Percentiles rank a stretch among this genome's conserved stretches.
Conservation (phyloP, 2,113 vertebrate species). For the Anser brachyrhynchus region DNA sequence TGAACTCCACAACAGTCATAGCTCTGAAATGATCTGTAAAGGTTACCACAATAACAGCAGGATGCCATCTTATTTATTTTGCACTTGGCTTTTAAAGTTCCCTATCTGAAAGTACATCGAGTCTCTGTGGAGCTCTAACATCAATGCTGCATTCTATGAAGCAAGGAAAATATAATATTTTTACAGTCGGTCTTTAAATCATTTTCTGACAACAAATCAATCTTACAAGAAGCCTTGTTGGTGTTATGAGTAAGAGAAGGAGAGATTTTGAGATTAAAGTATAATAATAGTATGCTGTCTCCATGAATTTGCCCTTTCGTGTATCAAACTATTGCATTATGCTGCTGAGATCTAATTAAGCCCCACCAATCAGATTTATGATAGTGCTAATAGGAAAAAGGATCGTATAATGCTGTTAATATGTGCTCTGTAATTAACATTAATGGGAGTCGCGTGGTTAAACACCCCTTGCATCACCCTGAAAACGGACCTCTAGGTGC, state of each 20-base stretch:
- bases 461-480: conserved; percentile 1
- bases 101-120: conserved; percentile 38
- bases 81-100: conserved; percentile 14
- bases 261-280: conserved; percentile 30
- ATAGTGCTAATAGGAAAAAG: conserved; percentile 29
- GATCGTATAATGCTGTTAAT: conserved; percentile 32
- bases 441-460: conserved; percentile 14
- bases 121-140: conserved; percentile 45
- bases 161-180: conserved; percentile 42
- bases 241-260: neutral
- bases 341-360: conserved; percentile 28
- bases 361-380: conserved; percentile 50
- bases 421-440: conserved; percentile 45
- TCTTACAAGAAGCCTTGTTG: conserved; percentile 37
- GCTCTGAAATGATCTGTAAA: conserved; percentile 30
- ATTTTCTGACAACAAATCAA: conserved; percentile 61
- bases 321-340: neutral
- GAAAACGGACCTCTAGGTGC: neutral
- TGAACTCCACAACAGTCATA: neutral
- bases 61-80: conserved; percentile 48
- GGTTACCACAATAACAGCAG: conserved; percentile 39
- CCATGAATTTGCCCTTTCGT: neutral
- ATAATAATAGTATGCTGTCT: neutral
- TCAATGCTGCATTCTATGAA: conserved; percentile 16
- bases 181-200: conserved; percentile 31